These are phyloP conservation scores for Dicaeum eximium DNA, from an alignment of 2,113 vertebrate genomes.

Conservation along the genomic window DNA sequence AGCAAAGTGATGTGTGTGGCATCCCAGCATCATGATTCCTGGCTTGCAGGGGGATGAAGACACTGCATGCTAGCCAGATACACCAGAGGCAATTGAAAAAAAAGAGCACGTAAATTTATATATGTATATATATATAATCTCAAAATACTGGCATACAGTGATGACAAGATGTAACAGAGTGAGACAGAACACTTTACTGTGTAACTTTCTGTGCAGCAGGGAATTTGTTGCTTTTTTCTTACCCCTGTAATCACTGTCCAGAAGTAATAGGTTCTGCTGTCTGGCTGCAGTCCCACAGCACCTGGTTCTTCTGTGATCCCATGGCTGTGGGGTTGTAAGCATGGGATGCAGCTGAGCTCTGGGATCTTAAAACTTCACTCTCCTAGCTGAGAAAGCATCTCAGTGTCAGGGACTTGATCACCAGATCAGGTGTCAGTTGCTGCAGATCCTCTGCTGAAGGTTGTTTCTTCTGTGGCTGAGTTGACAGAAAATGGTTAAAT, in stretches of 20 bases:
- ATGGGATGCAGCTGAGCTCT: not conserved
- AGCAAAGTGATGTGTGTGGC: not conserved
- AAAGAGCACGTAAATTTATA: not conserved
- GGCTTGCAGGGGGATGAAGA: not conserved
- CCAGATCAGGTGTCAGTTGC: not conserved
- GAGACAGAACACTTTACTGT: not conserved
- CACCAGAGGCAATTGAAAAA: not conserved
- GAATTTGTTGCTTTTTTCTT: not conserved
- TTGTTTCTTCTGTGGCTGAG: not conserved
- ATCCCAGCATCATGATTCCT: not conserved
- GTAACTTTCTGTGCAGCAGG: not conserved
- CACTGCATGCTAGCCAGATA: not conserved
- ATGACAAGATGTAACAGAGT: not conserved
- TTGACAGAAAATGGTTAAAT: not conserved
- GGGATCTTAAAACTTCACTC: not conserved
- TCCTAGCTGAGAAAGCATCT: not conserved
- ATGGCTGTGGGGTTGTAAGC: not conserved
- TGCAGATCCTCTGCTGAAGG: not conserved
- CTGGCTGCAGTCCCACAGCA: not conserved
- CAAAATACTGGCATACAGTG: not conserved
- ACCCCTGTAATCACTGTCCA: not conserved
- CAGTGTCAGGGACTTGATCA: not conserved
- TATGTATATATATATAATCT: not conserved
- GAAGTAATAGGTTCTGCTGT: not conserved
- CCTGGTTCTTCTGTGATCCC: not conserved